Evolutionary conservation across 1,140 invertebrate species (phyloP), one percentile per base, ranked within the genome.

Genomic region (Trissolcus basalis): DNA sequence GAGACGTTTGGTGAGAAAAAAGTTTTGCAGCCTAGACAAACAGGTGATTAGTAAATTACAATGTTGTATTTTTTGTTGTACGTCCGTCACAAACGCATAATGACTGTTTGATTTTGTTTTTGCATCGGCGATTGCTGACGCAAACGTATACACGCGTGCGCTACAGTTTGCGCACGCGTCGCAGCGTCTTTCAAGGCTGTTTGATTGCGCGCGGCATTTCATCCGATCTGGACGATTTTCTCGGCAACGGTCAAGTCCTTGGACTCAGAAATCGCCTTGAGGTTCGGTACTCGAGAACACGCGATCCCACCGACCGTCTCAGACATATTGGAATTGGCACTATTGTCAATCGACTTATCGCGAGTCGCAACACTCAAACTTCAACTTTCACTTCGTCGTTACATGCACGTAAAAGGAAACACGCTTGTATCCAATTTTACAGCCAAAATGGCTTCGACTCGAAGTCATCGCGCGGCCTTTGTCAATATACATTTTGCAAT

Each of bases 181-280:
- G 61, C n/a, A n/a, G n/a, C 67, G 58, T 14, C 49, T 53, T 48
- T 51, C 60, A 63, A 60, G 50, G 45, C 36, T 9, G 36, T 8
- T 4, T 39, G 5, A 11, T 68, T 56, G 58, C 60, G 53, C 74
- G 60, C 59, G 64, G 13, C 64, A 64, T 68, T 64, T 68, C 68
- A 65, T 73, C 68, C 67, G 74, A 81, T 73, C 80, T 35, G 56
- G 78, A 69, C 77, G 78, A 86, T 83, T 87, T 86, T 86, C 83
- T 85, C 74, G 69, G 83, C 82, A 83, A 82, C 79, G 71, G 81
- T 80, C 79, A 79, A 86, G 84, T 86, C 84, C 84, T 86, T 85
- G 83, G 83, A 84, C 80, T 79, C 63, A 77, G 73, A 68, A 75
- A 77, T 85, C 78, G 81, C 83, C 85, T 83, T 83, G 82, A 81